A percentile compares a stretch with the other conserved stretches of the same genome.
Evolutionary conservation across 2,113 vertebrate species (phyloP).

Genomic region (Gopherus evgoodei): DNA sequence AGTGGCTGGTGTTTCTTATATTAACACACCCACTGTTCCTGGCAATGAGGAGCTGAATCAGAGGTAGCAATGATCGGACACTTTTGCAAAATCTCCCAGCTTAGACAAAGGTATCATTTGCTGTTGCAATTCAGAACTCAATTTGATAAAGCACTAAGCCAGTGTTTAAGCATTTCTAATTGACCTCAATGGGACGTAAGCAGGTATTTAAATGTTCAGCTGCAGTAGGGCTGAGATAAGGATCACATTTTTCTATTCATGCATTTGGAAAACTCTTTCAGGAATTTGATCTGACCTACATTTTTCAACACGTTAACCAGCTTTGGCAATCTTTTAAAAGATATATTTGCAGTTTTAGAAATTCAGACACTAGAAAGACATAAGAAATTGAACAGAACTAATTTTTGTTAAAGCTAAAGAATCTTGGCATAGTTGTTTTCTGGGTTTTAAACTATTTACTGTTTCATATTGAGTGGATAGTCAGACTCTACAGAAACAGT

Average conservation of each 20-base stretch:
- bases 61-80: neutral
- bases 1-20: neutral
- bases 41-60: neutral
- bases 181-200: neutral
- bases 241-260: neutral
- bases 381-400: neutral
- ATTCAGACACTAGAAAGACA: neutral
- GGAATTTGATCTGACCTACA: neutral
- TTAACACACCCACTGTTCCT: neutral
- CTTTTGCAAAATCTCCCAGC: neutral
- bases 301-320: neutral
- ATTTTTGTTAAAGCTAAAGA: neutral
- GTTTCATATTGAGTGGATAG: neutral
- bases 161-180: neutral
- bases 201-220: neutral
- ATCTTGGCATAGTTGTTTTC: neutral
- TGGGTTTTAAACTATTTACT: neutral
- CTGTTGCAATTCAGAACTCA: neutral
- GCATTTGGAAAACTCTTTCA: neutral
- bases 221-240: neutral
- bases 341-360: neutral
- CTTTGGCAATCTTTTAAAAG: neutral
- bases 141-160: neutral
- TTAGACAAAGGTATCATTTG: neutral
- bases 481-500: neutral